phyloP scores from a whole-genome alignment of 2,797 vertebrate species.

The Gobio occitaniae region DNA sequence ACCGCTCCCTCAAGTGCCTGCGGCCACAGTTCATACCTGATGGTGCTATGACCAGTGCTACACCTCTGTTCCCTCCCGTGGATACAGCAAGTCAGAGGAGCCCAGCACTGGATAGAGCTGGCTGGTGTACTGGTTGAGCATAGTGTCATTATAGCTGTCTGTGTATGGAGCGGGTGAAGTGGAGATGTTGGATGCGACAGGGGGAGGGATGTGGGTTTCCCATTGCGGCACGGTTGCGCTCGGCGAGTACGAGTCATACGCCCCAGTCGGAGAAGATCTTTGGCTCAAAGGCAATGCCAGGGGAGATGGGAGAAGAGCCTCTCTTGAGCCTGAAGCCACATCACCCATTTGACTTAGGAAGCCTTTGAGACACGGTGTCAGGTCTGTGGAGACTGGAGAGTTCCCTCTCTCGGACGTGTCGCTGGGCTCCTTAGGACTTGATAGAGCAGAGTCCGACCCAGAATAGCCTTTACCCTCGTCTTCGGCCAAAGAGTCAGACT shows the following conservation, averaged over 20 bases:
- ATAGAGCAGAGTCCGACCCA: slow-evolving; percentile 67
- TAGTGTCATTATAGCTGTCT: slow-evolving; percentile 77
- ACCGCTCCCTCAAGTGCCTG: slow-evolving; percentile 45
- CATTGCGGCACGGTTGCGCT: slow-evolving; percentile 79
- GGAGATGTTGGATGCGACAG: slow-evolving; percentile 64
- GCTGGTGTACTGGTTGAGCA: slow-evolving; percentile 80
- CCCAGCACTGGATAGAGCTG: slow-evolving; percentile 80
- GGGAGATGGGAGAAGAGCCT: slow-evolving; percentile 66
- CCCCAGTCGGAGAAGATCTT: slow-evolving; percentile 76
- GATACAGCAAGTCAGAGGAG: slow-evolving; percentile 74
- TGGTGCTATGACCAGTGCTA: slow-evolving; percentile 60
- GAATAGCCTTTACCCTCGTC: slow-evolving; percentile 55
- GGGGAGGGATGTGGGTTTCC: slow-evolving; percentile 72
- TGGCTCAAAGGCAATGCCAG: slow-evolving; percentile 76
- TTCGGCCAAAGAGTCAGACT: slow-evolving; percentile 73
- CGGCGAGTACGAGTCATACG: slow-evolving; percentile 77
- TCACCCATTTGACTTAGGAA: slow-evolving; percentile 84
- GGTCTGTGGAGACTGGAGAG: slow-evolving; percentile 67
- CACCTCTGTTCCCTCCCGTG: slow-evolving; percentile 84
- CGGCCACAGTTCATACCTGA: slow-evolving; percentile 23
- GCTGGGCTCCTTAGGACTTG: slow-evolving; percentile 77
- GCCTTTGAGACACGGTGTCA: slow-evolving; percentile 76
- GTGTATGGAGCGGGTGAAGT: slow-evolving; percentile 71
- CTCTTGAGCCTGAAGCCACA: slow-evolving; percentile 65
- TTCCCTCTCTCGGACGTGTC: slow-evolving; percentile 74